Conservation (phyloP, 1,140 invertebrate genomes). For the Cepaea nemoralis region DNA sequence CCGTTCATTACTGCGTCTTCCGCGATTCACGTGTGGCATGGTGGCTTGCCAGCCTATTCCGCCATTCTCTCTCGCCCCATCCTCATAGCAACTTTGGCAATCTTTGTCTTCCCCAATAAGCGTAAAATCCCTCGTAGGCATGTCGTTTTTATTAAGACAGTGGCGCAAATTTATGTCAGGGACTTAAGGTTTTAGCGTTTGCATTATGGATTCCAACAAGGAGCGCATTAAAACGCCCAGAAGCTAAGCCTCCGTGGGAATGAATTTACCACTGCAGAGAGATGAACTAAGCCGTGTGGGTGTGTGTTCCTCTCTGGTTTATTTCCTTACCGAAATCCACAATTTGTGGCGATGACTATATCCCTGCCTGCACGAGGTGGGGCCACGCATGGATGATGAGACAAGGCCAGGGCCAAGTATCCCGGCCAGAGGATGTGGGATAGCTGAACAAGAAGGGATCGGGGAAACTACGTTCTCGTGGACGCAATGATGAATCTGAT, state of each 20-base stretch:
- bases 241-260: neutral
- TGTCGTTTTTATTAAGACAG: conserved; percentile 13
- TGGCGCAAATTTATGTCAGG: conserved; percentile 1
- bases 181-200: conserved; percentile 6
- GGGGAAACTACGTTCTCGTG: too few relatives aligned
- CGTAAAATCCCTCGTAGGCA: neutral
- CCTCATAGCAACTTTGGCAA: neutral
- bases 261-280: neutral
- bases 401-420: too few relatives aligned
- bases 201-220: conserved; percentile 1
- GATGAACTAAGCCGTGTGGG: neutral
- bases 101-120: neutral
- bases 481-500: too few relatives aligned
- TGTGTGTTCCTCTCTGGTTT: neutral
- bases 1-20: neutral
- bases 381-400: too few relatives aligned
- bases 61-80: neutral
- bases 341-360: neutral
- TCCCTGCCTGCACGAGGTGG: neutral
- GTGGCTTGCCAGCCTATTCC: neutral
- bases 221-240: conserved; percentile 5
- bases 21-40: neutral
- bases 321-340: neutral
- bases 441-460: too few relatives aligned
- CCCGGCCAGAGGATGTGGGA: too few relatives aligned